Conservation (phyloP, 2,888 invertebrate species). For the Monopis laevigella region DNA sequence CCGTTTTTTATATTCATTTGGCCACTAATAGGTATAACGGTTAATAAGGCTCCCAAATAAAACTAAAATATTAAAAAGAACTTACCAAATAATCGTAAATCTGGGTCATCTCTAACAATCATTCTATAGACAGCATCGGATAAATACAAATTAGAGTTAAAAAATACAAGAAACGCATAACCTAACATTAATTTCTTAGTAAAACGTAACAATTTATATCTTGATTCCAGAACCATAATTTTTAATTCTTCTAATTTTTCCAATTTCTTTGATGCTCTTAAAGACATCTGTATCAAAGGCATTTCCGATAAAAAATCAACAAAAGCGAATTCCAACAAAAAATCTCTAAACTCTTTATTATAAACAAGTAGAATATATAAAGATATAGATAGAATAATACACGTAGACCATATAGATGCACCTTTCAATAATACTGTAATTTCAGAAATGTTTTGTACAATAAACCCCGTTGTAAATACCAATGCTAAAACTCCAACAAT, state of each 20-base stretch:
- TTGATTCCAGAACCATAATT: conserved; percentile 31
- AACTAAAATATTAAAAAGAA: conserved; percentile 30
- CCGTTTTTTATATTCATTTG: too few species aligned
- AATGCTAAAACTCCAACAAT: conserved; percentile 27
- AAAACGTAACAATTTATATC: conserved; percentile 34
- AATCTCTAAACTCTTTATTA: conserved; percentile 33
- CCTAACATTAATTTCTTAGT: conserved; percentile 32
- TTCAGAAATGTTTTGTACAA: conserved; percentile 29
- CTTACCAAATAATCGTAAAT: conserved; percentile 43
- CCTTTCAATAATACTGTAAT: conserved; percentile 42
- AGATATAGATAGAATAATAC: conserved; percentile 45
- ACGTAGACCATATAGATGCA: conserved; percentile 50
- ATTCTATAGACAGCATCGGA: conserved; percentile 42
- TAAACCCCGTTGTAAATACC: conserved; percentile 41
- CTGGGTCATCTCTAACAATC: conserved; percentile 32
- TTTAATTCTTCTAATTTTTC: conserved; percentile 29
- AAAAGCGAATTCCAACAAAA: conserved; percentile 41
- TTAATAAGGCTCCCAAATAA: too few species aligned
- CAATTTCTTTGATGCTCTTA: conserved; percentile 22
- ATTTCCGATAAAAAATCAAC: conserved; percentile 37
- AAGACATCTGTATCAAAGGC: conserved; percentile 33
- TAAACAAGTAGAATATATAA: conserved; percentile 39
- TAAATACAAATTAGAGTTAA: conserved; percentile 40
- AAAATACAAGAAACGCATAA: conserved; percentile 35
- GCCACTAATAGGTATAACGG: too few species aligned